Evolutionary conservation across 2,888 invertebrate genomes (phyloP), one percentile per base, ranked within the genome.

Genomic region (Eulithis prunata): DNA sequence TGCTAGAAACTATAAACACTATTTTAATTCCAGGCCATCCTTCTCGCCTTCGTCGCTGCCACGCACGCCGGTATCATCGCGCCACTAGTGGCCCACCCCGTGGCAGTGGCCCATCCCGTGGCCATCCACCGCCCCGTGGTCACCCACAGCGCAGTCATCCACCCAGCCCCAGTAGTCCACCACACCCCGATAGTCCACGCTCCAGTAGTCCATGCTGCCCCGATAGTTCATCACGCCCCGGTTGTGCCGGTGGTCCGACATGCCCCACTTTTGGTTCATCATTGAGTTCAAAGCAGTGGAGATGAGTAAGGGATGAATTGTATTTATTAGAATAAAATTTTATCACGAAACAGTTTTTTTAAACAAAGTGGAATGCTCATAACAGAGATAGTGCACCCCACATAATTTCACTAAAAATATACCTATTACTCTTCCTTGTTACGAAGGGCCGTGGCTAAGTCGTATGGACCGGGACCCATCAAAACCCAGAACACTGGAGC

Each of bases 41-140:
- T 94, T 62, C 78, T 91, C 57, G 90, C 91, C 36, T 53, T 93
- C 62, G 74, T 93, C 64, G 94, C 81, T 13, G 83, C 80, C 41
- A 80, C 81, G 38, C 87, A 86, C 74, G 73, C 85, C n/a, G 91
- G 91, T 1, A 71, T 89, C 61, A 86, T 91, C 65, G 87, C 88
- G 0, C 90, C 90, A 4, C 74, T 90, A 14, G 81, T 91, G 7
- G 89, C 82, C 8, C 87, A 88, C 74, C 81, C 78, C 0, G 79
- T 87, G 8, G 85, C 81, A 12, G 82, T 80, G 38, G 80, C 80
- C 38, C 87, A 87, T 74, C 73, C 86, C 56, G 73, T 55, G 14
- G 32, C 41, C 71, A 38, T 78, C 81, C n/a, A 78, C 79, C 47
- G 47, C 74, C 73, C 85, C 57, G 73, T 54, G 47, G 12, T 47